Conservation (phyloP, 2,797 vertebrate species). For the Falco naumanni region DNA sequence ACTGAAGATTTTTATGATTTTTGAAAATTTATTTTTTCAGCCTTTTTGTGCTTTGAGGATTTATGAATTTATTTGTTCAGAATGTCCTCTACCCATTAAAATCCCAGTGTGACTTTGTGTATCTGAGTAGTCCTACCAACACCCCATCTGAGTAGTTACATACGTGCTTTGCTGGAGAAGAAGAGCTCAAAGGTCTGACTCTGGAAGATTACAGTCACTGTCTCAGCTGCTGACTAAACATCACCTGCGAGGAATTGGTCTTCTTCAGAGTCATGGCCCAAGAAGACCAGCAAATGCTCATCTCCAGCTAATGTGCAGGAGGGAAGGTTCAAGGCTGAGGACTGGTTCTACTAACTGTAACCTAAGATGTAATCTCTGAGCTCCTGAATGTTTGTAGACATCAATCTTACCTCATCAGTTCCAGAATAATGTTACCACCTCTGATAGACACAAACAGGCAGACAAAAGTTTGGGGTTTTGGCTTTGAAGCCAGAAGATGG, state of each 20-base stretch:
- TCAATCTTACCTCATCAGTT: neutral
- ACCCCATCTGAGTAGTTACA: neutral
- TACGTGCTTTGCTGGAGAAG: neutral
- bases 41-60: neutral
- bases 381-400: neutral
- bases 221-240: neutral
- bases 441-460: neutral
- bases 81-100: neutral
- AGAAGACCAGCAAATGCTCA: neutral
- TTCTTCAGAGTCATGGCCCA: neutral
- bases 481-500: neutral
- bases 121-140: neutral
- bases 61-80: constrained; percentile 39
- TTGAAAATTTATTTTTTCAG: neutral
- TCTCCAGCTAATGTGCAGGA: neutral
- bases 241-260: neutral
- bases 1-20: constrained; percentile 44
- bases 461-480: neutral
- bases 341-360: neutral
- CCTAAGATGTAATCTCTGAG: neutral
- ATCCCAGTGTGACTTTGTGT: neutral
- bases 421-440: neutral
- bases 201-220: neutral
- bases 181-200: neutral
- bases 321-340: neutral